phyloP scores from a whole-genome alignment of 2,113 vertebrate genomes.

The Fulmarus glacialis region DNA sequence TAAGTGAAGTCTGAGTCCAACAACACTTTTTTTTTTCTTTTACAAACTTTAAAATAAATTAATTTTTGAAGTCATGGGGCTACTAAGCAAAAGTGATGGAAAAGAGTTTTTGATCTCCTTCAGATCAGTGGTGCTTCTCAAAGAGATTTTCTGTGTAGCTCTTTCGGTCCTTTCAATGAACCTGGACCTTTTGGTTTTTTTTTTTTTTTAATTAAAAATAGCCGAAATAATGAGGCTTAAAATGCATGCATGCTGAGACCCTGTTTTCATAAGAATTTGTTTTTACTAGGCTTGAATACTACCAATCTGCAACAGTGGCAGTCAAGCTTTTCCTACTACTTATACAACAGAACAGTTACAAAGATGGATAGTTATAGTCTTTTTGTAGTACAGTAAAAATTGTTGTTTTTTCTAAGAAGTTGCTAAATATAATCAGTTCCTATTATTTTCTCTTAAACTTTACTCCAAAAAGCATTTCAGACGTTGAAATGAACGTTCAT shows the following conservation, averaged over 20 bases:
- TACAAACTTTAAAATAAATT: slow-evolving; percentile 17
- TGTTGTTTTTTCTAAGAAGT: neutral
- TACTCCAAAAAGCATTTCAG: neutral
- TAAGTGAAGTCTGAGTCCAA: slow-evolving; percentile 16
- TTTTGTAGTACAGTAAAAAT: neutral
- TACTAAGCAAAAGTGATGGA: neutral
- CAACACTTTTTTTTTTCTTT: neutral
- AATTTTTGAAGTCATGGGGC: neutral
- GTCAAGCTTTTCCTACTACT: neutral
- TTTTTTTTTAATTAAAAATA: neutral
- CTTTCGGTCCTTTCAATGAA: neutral
- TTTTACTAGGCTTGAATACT: neutral
- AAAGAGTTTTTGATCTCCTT: neutral
- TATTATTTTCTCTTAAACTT: neutral
- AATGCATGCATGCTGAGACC: neutral
- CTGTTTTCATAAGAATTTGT: neutral
- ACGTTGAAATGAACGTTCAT: neutral
- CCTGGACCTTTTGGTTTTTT: neutral
- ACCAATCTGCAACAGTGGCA: neutral
- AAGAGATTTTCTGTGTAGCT: neutral
- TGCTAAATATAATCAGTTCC: neutral
- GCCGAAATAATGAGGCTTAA: neutral
- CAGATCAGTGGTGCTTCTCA: neutral
- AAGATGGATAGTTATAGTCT: neutral
- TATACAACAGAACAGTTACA: neutral